Conservation (phyloP, 2,888 invertebrate genomes). For the Cepaea hortensis region DNA sequence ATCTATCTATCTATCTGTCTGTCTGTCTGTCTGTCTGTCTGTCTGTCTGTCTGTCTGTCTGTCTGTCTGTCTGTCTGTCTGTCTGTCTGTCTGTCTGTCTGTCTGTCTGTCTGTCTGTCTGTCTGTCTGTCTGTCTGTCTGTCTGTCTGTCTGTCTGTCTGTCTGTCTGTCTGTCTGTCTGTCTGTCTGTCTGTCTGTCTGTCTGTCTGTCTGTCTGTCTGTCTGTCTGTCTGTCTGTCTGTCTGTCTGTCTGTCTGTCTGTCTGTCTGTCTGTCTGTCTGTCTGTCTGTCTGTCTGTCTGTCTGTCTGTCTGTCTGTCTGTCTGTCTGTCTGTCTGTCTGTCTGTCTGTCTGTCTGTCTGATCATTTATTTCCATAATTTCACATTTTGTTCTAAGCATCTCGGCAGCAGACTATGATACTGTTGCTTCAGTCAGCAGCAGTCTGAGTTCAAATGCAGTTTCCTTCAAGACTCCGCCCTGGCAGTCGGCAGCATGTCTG, state of each 20-base stretch:
- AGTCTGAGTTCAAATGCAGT: too few relatives aligned
- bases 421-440: too few relatives aligned
- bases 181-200: slow-evolving; percentile 23
- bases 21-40: not conserved
- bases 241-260: slow-evolving; percentile 33
- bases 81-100: too few relatives aligned
- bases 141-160: slow-evolving; percentile 1
- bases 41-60: not conserved
- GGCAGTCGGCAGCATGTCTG: too few relatives aligned
- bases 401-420: too few relatives aligned
- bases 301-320: too few relatives aligned
- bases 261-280: slow-evolving; percentile 17
- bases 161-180: slow-evolving; percentile 22
- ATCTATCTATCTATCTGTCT: not conserved
- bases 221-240: slow-evolving; percentile 30
- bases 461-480: too few relatives aligned
- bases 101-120: too few relatives aligned
- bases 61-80: not conserved
- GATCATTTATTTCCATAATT: not conserved
- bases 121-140: too few relatives aligned
- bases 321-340: too few relatives aligned
- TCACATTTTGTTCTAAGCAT: too few relatives aligned
- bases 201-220: slow-evolving; percentile 27
- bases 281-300: not conserved
- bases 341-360: too few relatives aligned